phyloP scores from a whole-genome alignment of 2,888 invertebrate species.

The Athetis lepigone region DNA sequence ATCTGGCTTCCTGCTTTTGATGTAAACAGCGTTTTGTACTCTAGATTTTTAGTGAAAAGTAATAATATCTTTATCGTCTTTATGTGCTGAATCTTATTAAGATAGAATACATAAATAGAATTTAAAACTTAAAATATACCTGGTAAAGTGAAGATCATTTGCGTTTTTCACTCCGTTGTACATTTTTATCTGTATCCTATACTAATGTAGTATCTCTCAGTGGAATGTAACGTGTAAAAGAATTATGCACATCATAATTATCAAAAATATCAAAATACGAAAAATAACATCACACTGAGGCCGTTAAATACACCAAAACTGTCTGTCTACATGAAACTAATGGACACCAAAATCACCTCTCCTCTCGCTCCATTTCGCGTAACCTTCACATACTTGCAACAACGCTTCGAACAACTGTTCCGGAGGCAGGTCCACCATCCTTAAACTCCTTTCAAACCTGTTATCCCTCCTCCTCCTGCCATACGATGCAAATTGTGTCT shows the following conservation, averaged over 20 bases:
- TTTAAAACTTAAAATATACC: conserved; percentile 40
- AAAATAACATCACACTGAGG: neutral
- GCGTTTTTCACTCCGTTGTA: conserved; percentile 6
- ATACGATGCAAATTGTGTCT: conserved; percentile 80
- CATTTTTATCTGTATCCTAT: neutral
- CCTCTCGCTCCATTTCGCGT: conserved; percentile 86
- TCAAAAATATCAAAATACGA: no score
- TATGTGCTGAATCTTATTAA: conserved; percentile 76
- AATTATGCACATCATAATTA: neutral
- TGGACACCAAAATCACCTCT: conserved; percentile 34
- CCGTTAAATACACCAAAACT: neutral
- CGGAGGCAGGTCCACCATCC: conserved; percentile 76
- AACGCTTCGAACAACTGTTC: conserved; percentile 89
- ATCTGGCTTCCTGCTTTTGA: conserved; percentile 89
- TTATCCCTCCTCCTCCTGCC: conserved; percentile 77
- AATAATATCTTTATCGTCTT: conserved; percentile 76
- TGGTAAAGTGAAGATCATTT: conserved; percentile 12
- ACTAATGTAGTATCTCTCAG: neutral
- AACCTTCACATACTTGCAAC: conserved; percentile 90
- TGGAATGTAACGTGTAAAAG: neutral
- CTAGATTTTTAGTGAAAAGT: conserved; percentile 76
- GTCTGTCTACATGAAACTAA: conserved; percentile 2
- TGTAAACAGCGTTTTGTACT: conserved; percentile 85
- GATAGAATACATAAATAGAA: conserved; percentile 65
- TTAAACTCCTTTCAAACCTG: conserved; percentile 68